Conservation (phyloP, 2,113 vertebrate species). For the Xenus cinereus region DNA sequence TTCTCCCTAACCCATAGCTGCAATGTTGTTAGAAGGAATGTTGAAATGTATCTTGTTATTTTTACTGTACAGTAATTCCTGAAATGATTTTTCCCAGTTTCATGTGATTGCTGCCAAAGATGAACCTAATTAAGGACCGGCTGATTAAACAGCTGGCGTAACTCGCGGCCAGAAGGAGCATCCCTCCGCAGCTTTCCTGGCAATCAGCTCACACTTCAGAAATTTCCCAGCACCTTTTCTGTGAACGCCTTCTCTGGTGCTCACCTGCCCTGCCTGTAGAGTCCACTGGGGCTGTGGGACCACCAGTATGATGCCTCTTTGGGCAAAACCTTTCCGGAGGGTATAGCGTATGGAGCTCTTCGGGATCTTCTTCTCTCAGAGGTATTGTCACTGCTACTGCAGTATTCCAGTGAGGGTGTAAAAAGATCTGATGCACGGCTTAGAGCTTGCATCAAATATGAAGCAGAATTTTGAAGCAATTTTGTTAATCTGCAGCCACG, state of each 20-base stretch:
- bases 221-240: background rate
- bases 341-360: background rate
- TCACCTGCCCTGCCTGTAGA: background rate
- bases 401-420: background rate
- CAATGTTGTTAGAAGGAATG: background rate
- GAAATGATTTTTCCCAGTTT: background rate
- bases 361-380: background rate
- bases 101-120: background rate
- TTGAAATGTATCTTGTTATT: background rate
- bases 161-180: background rate
- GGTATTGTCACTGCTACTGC: background rate
- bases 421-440: background rate
- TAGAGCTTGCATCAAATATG: background rate
- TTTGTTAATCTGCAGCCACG: background rate
- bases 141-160: background rate
- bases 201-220: background rate
- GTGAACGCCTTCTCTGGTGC: rapidly evolving
- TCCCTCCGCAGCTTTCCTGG: background rate
- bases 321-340: background rate
- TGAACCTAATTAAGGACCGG: background rate
- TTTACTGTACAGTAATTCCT: background rate
- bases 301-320: background rate
- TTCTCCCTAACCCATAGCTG: background rate
- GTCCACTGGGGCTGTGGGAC: background rate
- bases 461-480: background rate